Evolutionary conservation across 2,113 vertebrate species (phyloP).

Genomic region (Menidia beryllina): DNA sequence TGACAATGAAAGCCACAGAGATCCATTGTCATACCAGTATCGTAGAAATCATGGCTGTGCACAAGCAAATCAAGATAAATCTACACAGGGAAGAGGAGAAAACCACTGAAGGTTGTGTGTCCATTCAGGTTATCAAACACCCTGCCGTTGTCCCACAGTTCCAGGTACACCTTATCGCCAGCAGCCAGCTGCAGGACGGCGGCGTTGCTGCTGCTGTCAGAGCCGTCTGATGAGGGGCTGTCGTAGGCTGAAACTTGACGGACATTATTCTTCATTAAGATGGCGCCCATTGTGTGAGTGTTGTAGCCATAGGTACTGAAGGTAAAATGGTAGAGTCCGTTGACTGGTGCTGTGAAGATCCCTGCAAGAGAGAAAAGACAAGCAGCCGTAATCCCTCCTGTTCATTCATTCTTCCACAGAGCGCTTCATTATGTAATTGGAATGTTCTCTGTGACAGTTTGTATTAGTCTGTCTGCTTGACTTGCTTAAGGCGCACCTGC

Average conservation of each 20-base stretch:
- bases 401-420: too few relatives aligned
- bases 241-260: conserved; percentile 39
- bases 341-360: conserved; percentile 51
- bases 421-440: too few relatives aligned
- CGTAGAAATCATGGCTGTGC: too few relatives aligned
- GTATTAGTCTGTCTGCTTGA: too few relatives aligned
- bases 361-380: conserved; percentile 31
- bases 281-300: conserved; percentile 29
- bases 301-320: conserved; percentile 56
- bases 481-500: not conserved
- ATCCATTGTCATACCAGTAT: not conserved
- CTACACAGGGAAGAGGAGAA: conserved; percentile 40
- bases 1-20: not conserved
- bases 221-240: not conserved
- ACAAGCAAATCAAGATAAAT: not conserved
- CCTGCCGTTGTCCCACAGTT: conserved; percentile 41
- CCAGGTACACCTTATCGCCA: conserved; percentile 22
- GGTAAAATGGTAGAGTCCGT: conserved; percentile 54
- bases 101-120: conserved; percentile 57
- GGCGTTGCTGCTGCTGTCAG: conserved; percentile 41
- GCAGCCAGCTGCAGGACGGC: conserved; percentile 28
- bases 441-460: too few relatives aligned
- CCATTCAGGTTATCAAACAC: conserved; percentile 55
- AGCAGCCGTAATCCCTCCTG: not conserved
- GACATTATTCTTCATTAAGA: conserved; percentile 28